Percentiles rank a stretch among this genome's conserved stretches.
These are phyloP conservation scores for Labeo calbasu DNA, from an alignment of 2,797 vertebrate species.

Conservation along the genomic window DNA sequence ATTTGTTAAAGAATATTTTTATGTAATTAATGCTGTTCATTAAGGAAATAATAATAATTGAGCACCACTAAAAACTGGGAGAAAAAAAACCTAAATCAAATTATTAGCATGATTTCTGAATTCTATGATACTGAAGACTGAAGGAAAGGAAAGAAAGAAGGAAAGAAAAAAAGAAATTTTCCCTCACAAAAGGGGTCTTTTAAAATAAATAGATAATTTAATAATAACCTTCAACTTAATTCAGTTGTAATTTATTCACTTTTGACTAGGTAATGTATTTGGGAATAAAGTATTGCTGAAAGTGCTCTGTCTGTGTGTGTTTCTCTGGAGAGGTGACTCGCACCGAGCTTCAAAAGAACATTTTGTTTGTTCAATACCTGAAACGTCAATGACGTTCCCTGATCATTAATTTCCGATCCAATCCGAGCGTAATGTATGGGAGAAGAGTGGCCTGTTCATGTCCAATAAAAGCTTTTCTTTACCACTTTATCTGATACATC, in stretches of 20 bases:
- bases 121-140: too few species aligned
- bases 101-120: too few species aligned
- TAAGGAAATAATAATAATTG: too few species aligned
- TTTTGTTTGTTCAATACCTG: conserved; percentile 76
- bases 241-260: not conserved
- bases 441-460: conserved; percentile 74
- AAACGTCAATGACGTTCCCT: conserved; percentile 75
- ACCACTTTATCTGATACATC: conserved; percentile 49
- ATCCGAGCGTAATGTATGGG: conserved; percentile 75
- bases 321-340: conserved; percentile 57
- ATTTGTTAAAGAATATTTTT: too few species aligned
- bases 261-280: not conserved
- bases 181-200: not conserved
- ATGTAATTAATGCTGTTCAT: too few species aligned
- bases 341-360: conserved; percentile 77
- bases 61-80: too few species aligned
- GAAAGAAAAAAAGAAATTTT: not conserved
- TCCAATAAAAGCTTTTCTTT: conserved; percentile 75
- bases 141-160: not conserved
- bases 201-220: not conserved
- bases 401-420: conserved; percentile 77
- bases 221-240: not conserved
- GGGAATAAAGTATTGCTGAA: not conserved
- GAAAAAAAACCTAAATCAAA: too few species aligned
- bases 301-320: not conserved